Evolutionary conservation across 2,888 invertebrate genomes (phyloP), one percentile per base, ranked within the genome.

Genomic region (Phengaris arion): DNA sequence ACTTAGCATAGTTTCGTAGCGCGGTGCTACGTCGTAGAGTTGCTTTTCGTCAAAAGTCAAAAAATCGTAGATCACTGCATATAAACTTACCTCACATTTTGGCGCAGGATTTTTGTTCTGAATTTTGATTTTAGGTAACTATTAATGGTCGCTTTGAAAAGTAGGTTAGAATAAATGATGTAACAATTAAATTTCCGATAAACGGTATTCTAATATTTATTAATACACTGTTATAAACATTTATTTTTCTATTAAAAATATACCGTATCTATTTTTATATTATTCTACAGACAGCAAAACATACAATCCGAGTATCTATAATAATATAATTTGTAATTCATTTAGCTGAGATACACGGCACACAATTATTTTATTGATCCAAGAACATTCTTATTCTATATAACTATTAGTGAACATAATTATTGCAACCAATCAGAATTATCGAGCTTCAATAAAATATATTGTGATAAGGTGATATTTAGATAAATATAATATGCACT

Each of bases 231-330:
- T 76, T 75, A 76, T 79, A 76, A 78, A 77, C 57, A 74, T 76
- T 54, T 78, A 74, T 74, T 76, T 64, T 72, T 75, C 77, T 79
- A 76, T 77, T 76, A 79, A 79, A 79, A 79, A 77, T 79, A 79
- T 79, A 79, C 77, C 74, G 76, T 74, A 77, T 78, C 74, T 75
- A 75, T 75, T 76, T 68, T 69, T 76, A 72, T 35, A 72, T 70
- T 70, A 70, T 35, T 72, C 68, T 59, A 74, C 68, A 69, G 35
- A 69, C 57, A 51, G 74, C 64, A n/a, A 74, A 64, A 64, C 51
- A 64, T 55, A 73, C 55, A 45, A 73, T 74, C 52, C 55, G 46
- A 74, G 22, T 68, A 68, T 74, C 51, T 74, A 22, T 52, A 68
- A 22, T 46, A 48, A 74, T 64, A 68, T 22, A 74, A 74, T 74